These are phyloP conservation scores for Microctonus hyperodae DNA, from an alignment of 2,888 invertebrate species.

Conservation along the genomic window DNA sequence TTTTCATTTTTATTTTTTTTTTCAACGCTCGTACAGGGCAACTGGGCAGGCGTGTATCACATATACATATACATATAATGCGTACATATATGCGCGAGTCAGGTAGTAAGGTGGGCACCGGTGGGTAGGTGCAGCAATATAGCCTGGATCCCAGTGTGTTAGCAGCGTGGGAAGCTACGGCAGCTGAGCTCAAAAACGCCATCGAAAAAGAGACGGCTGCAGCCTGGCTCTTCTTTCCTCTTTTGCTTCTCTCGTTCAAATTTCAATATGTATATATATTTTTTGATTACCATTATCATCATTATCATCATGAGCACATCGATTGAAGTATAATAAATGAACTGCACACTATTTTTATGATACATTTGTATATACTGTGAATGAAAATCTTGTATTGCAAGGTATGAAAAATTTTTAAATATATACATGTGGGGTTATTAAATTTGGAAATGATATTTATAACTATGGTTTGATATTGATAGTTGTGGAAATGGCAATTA, in stretches of 20 bases:
- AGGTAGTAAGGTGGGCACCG: slow-evolving; percentile 52
- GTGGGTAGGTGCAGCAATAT: slow-evolving; percentile 40
- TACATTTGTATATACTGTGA: neutral
- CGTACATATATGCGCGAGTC: slow-evolving; percentile 41
- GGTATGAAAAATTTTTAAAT: too few species aligned
- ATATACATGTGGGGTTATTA: too few species aligned
- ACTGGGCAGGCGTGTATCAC: slow-evolving; percentile 11
- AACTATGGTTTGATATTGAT: too few species aligned
- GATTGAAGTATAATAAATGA: neutral
- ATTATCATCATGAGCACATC: slow-evolving; percentile 1
- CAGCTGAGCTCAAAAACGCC: slow-evolving; percentile 51
- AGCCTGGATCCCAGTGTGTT: slow-evolving; percentile 37
- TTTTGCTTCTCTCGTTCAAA: slow-evolving; percentile 14
- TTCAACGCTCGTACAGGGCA: slow-evolving; percentile 22
- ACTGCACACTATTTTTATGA: neutral
- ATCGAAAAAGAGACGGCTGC: slow-evolving; percentile 30
- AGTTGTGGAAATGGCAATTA: too few species aligned
- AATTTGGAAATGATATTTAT: too few species aligned
- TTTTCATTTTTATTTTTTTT: slow-evolving; percentile 4
- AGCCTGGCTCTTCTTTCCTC: slow-evolving; percentile 18
- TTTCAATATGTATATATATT: neutral
- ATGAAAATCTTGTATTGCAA: too few species aligned
- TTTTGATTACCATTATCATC: slow-evolving; percentile 1
- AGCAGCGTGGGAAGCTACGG: slow-evolving; percentile 62
- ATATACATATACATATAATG: too few species aligned